Conservation (phyloP, 2,888 invertebrate species). For the Scaptomyza caliginosa region DNA sequence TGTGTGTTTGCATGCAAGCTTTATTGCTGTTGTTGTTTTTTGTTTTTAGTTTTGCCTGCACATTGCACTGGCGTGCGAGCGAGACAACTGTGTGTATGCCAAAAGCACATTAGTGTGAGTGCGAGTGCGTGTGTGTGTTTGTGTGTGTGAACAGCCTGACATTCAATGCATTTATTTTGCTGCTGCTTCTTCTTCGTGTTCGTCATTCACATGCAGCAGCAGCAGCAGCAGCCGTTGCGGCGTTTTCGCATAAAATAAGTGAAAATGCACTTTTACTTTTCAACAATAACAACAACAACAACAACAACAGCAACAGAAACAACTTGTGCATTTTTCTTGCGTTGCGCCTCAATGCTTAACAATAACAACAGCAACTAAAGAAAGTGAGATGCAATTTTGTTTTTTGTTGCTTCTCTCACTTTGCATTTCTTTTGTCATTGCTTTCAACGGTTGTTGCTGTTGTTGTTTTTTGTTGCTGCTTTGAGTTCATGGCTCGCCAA, state of each 20-base stretch:
- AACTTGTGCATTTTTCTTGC: conserved; percentile 62
- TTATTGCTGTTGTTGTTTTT: conserved; percentile 37
- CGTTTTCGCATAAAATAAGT: conserved; percentile 80
- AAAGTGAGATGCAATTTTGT: conserved; percentile 62
- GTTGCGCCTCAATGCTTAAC: conserved; percentile 59
- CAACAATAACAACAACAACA: conserved; percentile 49
- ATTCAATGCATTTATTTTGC: conserved; percentile 73
- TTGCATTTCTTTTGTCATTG: conserved; percentile 67
- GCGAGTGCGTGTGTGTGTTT: conserved; percentile 31
- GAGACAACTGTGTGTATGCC: conserved; percentile 44
- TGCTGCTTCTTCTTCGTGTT: conserved; percentile 17
- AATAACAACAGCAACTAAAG: conserved; percentile 59
- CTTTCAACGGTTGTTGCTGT: conserved; percentile 59
- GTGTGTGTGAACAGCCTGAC: conserved; percentile 75
- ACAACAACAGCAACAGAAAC: conserved; percentile 16
- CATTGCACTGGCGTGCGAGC: conserved; percentile 48
- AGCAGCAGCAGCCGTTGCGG: conserved; percentile 32
- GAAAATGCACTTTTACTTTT: conserved; percentile 84
- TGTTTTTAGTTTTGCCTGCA: conserved; percentile 47
- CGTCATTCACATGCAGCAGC: conserved; percentile 27
- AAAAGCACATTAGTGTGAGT: conserved; percentile 16
- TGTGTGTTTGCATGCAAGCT: conserved; percentile 58
- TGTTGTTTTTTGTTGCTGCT: conserved; percentile 51
- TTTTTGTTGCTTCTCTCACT: conserved; percentile 35
- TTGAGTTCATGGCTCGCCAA: conserved; percentile 77